A percentile compares a stretch with the other conserved stretches of the same genome.
phyloP scores from a whole-genome alignment of 2,888 invertebrate species.

The Bellardia pandia region DNA sequence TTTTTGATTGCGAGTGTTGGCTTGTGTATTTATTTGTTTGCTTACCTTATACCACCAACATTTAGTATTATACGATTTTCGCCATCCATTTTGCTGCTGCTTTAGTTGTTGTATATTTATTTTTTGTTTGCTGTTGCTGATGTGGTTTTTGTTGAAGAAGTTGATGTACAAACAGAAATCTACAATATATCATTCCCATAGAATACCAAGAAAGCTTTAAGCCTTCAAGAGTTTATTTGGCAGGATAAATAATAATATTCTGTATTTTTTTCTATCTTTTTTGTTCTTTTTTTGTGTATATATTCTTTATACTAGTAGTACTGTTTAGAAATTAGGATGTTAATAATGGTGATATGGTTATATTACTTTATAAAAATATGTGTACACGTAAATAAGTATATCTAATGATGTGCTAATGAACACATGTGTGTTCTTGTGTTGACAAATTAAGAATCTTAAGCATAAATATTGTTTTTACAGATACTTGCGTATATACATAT shows the following conservation, averaged over 20 bases:
- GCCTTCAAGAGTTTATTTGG: constrained; percentile 58
- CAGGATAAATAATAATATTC: constrained; percentile 22
- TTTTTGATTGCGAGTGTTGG: neutral
- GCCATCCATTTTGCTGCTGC: constrained; percentile 88
- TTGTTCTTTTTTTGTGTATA: constrained; percentile 6
- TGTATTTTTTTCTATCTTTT: neutral
- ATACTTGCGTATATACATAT: neutral
- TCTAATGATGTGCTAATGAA: neutral
- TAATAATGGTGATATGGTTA: constrained; percentile 30
- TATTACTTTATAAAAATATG: neutral
- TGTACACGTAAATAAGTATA: constrained; percentile 1
- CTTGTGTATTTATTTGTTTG: constrained; percentile 24
- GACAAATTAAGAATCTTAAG: constrained; percentile 41
- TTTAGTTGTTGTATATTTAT: constrained; percentile 9
- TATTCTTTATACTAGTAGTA: too few relatives aligned
- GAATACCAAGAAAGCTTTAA: constrained; percentile 59
- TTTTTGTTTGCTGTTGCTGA: neutral
- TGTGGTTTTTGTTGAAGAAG: constrained; percentile 5
- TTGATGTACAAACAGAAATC: constrained; percentile 49
- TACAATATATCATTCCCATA: constrained; percentile 65
- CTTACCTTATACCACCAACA: constrained; percentile 94
- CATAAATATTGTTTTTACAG: neutral
- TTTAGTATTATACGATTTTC: constrained; percentile 97
- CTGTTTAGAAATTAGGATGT: constrained; percentile 20
- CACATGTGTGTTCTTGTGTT: constrained; percentile 44